Percentiles rank a stretch among this genome's conserved stretches.
phyloP scores from a whole-genome alignment of 2,113 vertebrate genomes.

The Leptodactylus fuscus region DNA sequence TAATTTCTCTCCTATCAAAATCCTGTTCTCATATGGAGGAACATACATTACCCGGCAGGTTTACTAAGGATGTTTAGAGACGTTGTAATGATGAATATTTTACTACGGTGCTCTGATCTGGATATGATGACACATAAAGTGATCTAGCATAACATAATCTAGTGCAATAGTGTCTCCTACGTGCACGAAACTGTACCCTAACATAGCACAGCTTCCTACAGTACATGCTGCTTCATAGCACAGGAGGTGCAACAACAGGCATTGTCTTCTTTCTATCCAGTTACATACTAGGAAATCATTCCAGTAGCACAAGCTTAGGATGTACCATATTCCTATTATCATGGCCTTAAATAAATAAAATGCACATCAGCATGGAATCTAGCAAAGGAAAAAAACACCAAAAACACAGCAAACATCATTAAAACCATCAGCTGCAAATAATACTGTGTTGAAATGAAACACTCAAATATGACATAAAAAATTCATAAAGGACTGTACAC shows the following conservation, averaged over 20 bases:
- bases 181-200: not conserved
- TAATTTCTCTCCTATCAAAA: too few species aligned
- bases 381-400: slow-evolving; percentile 18
- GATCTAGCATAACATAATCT: not conserved
- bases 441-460: slow-evolving; percentile 60
- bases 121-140: not conserved
- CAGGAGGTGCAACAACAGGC: not conserved
- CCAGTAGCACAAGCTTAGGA: not conserved
- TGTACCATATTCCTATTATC: not conserved
- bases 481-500: slow-evolving; percentile 53
- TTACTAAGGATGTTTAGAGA: not conserved
- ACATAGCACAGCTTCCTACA: not conserved
- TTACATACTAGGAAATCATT: not conserved
- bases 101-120: not conserved
- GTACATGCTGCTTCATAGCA: not conserved
- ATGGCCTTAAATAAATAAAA: slow-evolving; percentile 36
- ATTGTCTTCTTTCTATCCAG: not conserved
- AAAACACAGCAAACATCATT: slow-evolving; percentile 51
- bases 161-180: not conserved
- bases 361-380: not conserved
- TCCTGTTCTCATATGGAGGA: too few species aligned
- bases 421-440: slow-evolving; percentile 40
- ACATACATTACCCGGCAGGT: too few species aligned
- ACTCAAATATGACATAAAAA: slow-evolving; percentile 51
- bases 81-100: not conserved